Evolutionary conservation across 2,888 invertebrate species (phyloP).

Genomic region (Cephonodes hylas): DNA sequence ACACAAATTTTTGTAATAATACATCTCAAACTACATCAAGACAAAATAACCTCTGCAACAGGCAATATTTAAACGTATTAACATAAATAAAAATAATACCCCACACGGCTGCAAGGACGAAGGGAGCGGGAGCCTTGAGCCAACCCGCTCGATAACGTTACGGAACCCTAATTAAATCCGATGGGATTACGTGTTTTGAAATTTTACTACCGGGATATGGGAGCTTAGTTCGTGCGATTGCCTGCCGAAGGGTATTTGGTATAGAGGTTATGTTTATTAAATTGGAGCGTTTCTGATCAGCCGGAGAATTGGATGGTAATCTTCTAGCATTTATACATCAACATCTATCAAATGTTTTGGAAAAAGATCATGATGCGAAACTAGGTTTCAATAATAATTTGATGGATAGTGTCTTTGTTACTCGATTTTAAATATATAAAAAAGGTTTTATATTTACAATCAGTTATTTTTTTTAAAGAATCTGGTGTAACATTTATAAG

Average conservation of each 20-base stretch:
- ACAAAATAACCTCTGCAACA: no score
- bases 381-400: no score
- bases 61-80: not conserved
- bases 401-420: no score
- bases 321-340: not conserved
- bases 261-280: not conserved
- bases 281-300: not conserved
- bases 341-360: no score
- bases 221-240: constrained; percentile 18
- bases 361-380: no score
- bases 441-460: no score
- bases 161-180: constrained; percentile 27
- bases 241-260: not conserved
- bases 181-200: constrained; percentile 13
- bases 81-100: not conserved
- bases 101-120: not conserved
- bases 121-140: constrained; percentile 16
- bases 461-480: no score
- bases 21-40: no score
- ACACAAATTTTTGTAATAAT: no score
- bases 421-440: no score
- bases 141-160: constrained; percentile 18
- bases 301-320: not conserved
- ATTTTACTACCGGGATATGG: constrained; percentile 18
- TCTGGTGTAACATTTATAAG: no score